phyloP scores from a whole-genome alignment of 2,797 vertebrate genomes.

The Rhinophrynus dorsalis region DNA sequence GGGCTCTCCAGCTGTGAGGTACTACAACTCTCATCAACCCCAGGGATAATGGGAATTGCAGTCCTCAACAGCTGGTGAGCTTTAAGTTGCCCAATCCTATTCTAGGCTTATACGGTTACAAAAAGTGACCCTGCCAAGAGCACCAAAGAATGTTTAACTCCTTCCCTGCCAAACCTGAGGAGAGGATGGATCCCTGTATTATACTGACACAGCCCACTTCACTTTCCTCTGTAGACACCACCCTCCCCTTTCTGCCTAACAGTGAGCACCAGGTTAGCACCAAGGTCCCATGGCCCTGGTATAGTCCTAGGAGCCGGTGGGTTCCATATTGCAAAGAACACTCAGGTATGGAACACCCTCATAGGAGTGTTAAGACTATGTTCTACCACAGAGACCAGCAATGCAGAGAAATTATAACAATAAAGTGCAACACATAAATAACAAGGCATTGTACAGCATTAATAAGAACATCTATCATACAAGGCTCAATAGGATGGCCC shows the following conservation, averaged over 20 bases:
- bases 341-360: neutral
- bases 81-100: too few relatives aligned
- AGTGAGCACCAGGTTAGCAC: conserved; percentile 35
- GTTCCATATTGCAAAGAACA: neutral
- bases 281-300: conserved; percentile 8
- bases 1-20: too few relatives aligned
- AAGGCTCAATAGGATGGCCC: neutral
- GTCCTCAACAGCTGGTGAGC: too few relatives aligned
- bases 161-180: neutral
- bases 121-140: neutral
- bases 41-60: too few relatives aligned
- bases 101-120: too few relatives aligned
- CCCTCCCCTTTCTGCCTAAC: neutral
- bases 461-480: neutral
- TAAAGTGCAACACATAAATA: conserved; percentile 26
- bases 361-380: neutral
- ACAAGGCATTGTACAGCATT: conserved; percentile 6
- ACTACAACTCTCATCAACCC: too few relatives aligned
- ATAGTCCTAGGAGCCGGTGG: neutral
- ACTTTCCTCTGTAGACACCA: neutral
- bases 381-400: conserved; percentile 27
- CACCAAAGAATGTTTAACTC: conserved; percentile 10
- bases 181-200: neutral
- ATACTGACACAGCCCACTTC: neutral
- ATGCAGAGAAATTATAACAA: conserved; percentile 10